Evolutionary conservation across 1,140 invertebrate species (phyloP).

Genomic region (Drosophila insularis): DNA sequence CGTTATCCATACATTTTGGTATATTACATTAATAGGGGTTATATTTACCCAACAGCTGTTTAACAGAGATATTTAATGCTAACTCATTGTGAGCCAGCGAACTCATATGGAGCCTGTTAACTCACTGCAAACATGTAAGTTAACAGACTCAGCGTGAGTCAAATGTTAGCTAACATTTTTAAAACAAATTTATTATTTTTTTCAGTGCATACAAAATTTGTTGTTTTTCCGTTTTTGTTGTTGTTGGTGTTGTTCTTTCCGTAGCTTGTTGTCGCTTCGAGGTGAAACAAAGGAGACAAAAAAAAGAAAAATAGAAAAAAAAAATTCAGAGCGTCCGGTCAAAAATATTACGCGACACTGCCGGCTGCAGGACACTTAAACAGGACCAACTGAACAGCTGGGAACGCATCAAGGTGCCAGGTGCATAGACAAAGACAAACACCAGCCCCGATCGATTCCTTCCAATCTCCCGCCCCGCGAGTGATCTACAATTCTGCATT

Average conservation of each 20-base stretch:
- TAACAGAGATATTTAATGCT: too few relatives aligned
- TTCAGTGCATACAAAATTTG: conserved; percentile 40
- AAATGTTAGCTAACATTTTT: background rate
- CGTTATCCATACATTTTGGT: too few relatives aligned
- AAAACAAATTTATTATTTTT: conserved; percentile 17
- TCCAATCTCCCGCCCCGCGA: background rate
- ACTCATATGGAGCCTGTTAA: too few relatives aligned
- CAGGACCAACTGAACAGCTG: background rate
- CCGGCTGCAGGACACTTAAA: background rate
- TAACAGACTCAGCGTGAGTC: background rate
- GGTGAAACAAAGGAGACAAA: conserved; percentile 74
- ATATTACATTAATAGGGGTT: too few relatives aligned
- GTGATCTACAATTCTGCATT: background rate
- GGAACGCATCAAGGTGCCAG: background rate
- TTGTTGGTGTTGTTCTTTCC: conserved; percentile 6
- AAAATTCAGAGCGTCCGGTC: conserved; percentile 17
- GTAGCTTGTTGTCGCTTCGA: conserved; percentile 25
- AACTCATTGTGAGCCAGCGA: too few relatives aligned
- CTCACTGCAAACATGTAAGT: too few relatives aligned
- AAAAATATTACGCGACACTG: background rate
- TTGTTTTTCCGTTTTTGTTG: conserved; percentile 11
- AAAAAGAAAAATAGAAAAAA: conserved; percentile 54
- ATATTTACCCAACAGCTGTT: too few relatives aligned
- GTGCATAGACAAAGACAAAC: background rate
- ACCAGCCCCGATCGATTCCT: conserved; percentile 3